phyloP scores from a whole-genome alignment of 2,888 invertebrate genomes.

The Esperia sulphurella region DNA sequence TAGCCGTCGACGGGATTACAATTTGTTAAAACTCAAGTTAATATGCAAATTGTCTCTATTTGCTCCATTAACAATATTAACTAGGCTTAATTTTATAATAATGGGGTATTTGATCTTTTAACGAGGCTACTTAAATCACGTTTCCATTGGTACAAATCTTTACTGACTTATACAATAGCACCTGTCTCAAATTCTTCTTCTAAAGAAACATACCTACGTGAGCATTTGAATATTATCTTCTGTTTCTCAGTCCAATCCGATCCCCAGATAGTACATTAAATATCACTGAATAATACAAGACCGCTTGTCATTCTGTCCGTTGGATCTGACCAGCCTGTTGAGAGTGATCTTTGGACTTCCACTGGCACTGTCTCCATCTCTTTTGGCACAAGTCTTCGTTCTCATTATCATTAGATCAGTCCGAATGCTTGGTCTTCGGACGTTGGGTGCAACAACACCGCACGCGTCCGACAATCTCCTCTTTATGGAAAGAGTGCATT shows the following conservation, averaged over 20 bases:
- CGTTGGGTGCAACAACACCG: constrained; percentile 93
- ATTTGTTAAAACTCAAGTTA: constrained; percentile 10
- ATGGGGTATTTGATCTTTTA: constrained; percentile 17
- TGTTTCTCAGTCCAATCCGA: neutral
- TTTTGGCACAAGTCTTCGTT: constrained; percentile 87
- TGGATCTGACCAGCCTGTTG: constrained; percentile 65
- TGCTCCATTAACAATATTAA: constrained; percentile 28
- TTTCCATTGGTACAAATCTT: constrained; percentile 9
- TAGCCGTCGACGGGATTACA: constrained; percentile 18
- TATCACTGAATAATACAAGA: constrained; percentile 75
- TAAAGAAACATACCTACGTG: neutral
- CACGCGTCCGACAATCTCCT: constrained; percentile 91
- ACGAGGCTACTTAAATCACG: constrained; percentile 8
- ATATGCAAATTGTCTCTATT: constrained; percentile 31
- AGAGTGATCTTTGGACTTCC: constrained; percentile 73
- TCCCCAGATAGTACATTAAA: constrained; percentile 16
- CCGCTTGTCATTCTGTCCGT: constrained; percentile 64
- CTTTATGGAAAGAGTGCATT: constrained; percentile 89
- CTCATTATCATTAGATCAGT: constrained; percentile 94
- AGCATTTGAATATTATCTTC: constrained; percentile 2
- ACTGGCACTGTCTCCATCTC: constrained; percentile 81
- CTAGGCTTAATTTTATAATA: constrained; percentile 23
- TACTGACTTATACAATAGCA: constrained; percentile 19
- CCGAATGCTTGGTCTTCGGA: constrained; percentile 90
- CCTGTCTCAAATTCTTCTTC: constrained; percentile 12